These are phyloP conservation scores for Lepidurus arcticus DNA, from an alignment of 1,140 invertebrate genomes.

Conservation along the genomic window DNA sequence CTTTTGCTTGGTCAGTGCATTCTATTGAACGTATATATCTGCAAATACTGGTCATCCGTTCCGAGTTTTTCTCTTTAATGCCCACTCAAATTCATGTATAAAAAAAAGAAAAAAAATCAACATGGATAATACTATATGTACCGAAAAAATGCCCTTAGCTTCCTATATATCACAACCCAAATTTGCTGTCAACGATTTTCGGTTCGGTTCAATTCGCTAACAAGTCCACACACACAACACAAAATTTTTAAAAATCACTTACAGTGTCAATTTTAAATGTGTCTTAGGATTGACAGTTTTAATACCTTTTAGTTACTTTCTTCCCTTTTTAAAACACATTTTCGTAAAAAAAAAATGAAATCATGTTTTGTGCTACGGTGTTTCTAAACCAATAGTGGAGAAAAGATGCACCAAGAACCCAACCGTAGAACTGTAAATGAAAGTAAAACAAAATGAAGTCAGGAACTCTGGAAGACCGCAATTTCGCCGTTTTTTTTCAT, in stretches of 20 bases:
- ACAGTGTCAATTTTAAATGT: too few species aligned
- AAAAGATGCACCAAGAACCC: neutral
- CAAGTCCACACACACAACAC: too few species aligned
- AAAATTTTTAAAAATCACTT: too few species aligned
- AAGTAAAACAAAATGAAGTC: neutral
- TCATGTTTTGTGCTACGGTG: neutral
- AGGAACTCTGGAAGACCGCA: neutral
- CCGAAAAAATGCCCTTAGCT: neutral
- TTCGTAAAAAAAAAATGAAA: neutral
- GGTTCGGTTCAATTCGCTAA: too few species aligned
- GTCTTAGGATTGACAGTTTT: too few species aligned
- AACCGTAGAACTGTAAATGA: neutral
- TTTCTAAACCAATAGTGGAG: neutral
- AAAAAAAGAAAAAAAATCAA: too few species aligned
- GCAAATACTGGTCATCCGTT: slow-evolving; percentile 8
- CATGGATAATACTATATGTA: neutral
- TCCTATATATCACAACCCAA: slow-evolving; percentile 10
- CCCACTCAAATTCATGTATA: neutral
- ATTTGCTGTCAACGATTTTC: neutral
- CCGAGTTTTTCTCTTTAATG: neutral
- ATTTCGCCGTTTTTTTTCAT: neutral
- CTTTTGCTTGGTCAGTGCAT: slow-evolving; percentile 19
- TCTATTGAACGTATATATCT: neutral
- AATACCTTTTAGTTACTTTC: too few species aligned
- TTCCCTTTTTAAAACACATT: neutral